A percentile compares a stretch with the other conserved stretches of the same genome.
Evolutionary conservation across 2,113 vertebrate genomes (phyloP).

Genomic region (Ellobius talpinus): DNA sequence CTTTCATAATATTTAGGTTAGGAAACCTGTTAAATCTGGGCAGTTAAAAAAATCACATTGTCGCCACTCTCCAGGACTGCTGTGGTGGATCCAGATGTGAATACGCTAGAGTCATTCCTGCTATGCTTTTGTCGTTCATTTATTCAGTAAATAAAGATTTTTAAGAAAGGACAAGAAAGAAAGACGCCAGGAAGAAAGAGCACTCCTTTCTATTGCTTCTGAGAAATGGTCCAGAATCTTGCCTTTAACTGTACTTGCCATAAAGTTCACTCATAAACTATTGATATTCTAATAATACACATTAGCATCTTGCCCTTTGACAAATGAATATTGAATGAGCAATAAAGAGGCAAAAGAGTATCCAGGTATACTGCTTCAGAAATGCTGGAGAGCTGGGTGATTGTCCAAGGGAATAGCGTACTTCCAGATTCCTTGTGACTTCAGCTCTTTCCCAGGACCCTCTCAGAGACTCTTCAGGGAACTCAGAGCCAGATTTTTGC

Average conservation of each 20-base stretch:
- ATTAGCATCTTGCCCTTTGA: constrained; percentile 75
- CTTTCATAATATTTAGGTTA: neutral
- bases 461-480: neutral
- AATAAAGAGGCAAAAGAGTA: constrained; percentile 67
- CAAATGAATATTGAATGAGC: constrained; percentile 72
- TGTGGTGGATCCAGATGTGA: neutral
- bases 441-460: neutral
- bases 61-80: neutral
- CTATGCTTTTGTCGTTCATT: neutral
- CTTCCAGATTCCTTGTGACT: neutral
- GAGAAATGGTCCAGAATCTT: constrained; percentile 59
- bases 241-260: constrained; percentile 64
- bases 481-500: constrained; percentile 4
- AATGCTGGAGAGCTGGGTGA: neutral
- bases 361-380: neutral
- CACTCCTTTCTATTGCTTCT: neutral
- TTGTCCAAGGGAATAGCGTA: neutral
- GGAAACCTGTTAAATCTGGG: constrained; percentile 35
- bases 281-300: constrained; percentile 83
- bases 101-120: neutral
- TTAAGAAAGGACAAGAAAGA: neutral
- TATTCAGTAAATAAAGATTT: neutral
- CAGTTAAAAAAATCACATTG: constrained; percentile 29
- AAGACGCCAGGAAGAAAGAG: neutral
- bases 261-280: constrained; percentile 82